Base-by-base conservation (phyloP, 2,797 vertebrate genomes). In the Onychomys leucogaster region DNA sequence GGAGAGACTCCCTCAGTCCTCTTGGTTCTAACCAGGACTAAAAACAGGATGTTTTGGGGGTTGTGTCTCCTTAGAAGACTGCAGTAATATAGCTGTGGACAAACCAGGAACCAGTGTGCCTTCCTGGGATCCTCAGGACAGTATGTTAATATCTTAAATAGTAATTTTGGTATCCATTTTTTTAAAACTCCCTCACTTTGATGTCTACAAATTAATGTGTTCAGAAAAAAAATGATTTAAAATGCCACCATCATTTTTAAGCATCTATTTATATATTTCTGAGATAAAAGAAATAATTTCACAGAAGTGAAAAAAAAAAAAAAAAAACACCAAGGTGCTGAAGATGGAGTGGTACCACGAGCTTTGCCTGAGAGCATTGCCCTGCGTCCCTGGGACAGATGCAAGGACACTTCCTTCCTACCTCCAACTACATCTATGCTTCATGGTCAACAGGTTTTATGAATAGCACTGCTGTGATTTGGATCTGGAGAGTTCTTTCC, bases 391-490 rank as follows among this genome's bases (percentile, higher is more conserved):
- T 63, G 32, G 19, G 13, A 27, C 34, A 71, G 76, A 63, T 14
- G 3, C 32, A 5, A 75, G 5, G 8, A 10, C 21, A 0, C 52
- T 34, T 90, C 3, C 23, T 7, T 73, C 80, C 61, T n/a, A 25
- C 25, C 21, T 77, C 11, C 8, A 37, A 27, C n/a, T 2, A 59
- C 37, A 41, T 65, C 83, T 1, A 0, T 27, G 14, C 81, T 52
- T 57, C 3, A 0, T 3, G 55, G 57, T 21, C 27, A 1, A 0
- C 5, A 0, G 1, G 12, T 37, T 29, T 5, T 25, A 29, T 61
- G 67, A 85, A 11, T 19, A 9, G 6, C 10, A 4, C 0, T 34
- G 3, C 71, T 59, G 49, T 46, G 11, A 16, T 37, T 61, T 49
- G 25, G 73, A 14, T 52, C 12, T 67, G n/a, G 12, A 78, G 34